A percentile compares a stretch with the other conserved stretches of the same genome.
These are phyloP conservation scores for Columbina picui DNA, from an alignment of 2,113 vertebrate genomes.

Conservation along the genomic window DNA sequence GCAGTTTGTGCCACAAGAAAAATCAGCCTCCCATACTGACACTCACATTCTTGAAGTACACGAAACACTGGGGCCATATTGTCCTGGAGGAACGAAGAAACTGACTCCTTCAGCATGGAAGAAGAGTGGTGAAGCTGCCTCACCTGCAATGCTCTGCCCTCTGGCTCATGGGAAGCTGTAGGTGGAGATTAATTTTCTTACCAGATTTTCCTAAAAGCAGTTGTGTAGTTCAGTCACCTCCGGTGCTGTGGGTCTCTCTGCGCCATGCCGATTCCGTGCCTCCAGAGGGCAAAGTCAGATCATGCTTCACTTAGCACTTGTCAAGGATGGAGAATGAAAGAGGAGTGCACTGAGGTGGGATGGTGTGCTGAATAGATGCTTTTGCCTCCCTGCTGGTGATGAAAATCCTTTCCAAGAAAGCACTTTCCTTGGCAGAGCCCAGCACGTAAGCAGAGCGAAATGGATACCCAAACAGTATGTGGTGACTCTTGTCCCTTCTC, in stretches of 20 bases:
- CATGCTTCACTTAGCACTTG: not conserved
- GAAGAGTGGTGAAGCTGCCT: accelerated
- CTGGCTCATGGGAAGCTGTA: not conserved
- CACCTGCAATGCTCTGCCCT: not conserved
- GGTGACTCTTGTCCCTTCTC: not conserved
- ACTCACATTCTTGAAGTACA: not conserved
- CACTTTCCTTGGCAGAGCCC: not conserved
- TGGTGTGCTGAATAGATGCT: not conserved
- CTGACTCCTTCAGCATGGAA: accelerated
- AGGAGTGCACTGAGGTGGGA: not conserved
- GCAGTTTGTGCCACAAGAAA: not conserved
- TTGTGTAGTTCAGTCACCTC: not conserved
- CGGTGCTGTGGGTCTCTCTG: not conserved
- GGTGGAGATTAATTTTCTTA: not conserved
- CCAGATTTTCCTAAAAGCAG: not conserved
- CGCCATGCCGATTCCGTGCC: conserved; percentile 45
- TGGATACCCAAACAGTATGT: not conserved
- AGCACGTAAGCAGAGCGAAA: not conserved
- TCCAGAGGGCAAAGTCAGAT: conserved; percentile 73
- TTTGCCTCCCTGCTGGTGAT: not conserved
- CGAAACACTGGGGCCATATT: not conserved
- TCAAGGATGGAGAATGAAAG: not conserved
- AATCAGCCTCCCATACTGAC: not conserved
- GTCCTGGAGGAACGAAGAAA: not conserved
- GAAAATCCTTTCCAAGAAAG: not conserved